Conservation (phyloP, 2,113 vertebrate genomes). For the Apistogramma diplotaenia region DNA sequence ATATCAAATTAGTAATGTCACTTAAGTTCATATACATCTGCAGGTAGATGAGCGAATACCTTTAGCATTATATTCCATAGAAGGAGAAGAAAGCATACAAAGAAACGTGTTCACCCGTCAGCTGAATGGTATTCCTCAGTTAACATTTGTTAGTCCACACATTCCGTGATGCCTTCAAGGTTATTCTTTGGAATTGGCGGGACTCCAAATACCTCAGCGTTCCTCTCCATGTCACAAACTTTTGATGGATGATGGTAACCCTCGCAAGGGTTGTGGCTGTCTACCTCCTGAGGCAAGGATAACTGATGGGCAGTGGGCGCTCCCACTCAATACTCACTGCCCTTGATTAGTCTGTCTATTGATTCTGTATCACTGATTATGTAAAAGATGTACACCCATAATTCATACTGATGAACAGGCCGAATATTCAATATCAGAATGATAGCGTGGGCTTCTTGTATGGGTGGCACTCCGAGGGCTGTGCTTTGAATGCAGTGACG, state of each 20-base stretch:
- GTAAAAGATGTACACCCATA: constrained; percentile 65
- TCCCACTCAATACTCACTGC: constrained; percentile 64
- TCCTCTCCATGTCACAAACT: constrained; percentile 57
- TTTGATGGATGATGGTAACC: constrained; percentile 71
- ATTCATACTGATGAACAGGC: constrained; percentile 62
- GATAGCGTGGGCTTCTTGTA: not conserved
- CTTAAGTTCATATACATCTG: too few relatives aligned
- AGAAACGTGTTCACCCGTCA: not conserved
- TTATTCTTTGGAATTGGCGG: constrained; percentile 53
- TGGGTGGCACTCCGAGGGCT: not conserved
- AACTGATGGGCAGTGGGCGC: constrained; percentile 62
- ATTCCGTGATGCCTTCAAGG: constrained; percentile 44
- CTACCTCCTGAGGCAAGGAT: constrained; percentile 57
- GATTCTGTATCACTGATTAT: constrained; percentile 71
- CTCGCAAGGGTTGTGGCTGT: constrained; percentile 47
- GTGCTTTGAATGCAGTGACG: not conserved
- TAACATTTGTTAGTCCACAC: constrained; percentile 24
- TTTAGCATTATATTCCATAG: not conserved
- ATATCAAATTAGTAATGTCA: too few relatives aligned
- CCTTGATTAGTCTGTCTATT: constrained; percentile 73
- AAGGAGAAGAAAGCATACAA: not conserved
- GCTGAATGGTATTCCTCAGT: not conserved
- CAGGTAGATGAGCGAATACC: too few relatives aligned
- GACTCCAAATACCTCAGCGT: constrained; percentile 38
- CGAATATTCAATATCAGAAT: constrained; percentile 23